Base-by-base conservation (phyloP, 2,113 vertebrate species). In the Salminus brasiliensis region DNA sequence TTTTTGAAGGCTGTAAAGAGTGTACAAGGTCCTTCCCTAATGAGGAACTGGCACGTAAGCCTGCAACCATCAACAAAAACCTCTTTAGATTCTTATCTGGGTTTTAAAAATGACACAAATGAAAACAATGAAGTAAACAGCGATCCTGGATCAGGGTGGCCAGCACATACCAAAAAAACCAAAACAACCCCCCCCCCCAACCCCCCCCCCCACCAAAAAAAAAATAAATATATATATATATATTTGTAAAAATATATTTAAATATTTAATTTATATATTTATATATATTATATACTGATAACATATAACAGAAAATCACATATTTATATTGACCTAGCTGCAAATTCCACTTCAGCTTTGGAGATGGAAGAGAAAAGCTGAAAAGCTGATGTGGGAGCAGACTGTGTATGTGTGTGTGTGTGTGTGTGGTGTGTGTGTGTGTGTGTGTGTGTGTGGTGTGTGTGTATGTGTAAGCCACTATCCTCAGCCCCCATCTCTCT, bases 11-110 rank as follows among this genome's bases (percentile, higher is more conserved):
- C 59, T 62, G 59, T 30, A 62, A 62, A 62, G 18, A 3, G 1
- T 21, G 47, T 18, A 49, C 47, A 21, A 49, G 47, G 47, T 49
- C 47, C 59, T 30, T 62, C 59, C 4, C 59, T 16, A 21, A 62
- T 16, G 59, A 12, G 59, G 59, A 62, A 62, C 4, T 62, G 59
- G 27, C 59, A 62, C 59, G 59, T 52, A 52, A 18, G 18, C 47
- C 12, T 36, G n/a, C 36, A 65, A 32, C 32, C 32, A 32, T 65
- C 60, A 65, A 36, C 30, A 65, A 65, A 63, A 65, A 65, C 13
- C 60, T 18, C n/a, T 36, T 65, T 36, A 65, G 60, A 36, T 65
- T n/a, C 30, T 65, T 65, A 65, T 65, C 60, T 65, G 60, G 36
- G 9, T 36, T 34, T 15, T 18, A 65, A 21, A 55, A 34, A 65